phyloP scores from a whole-genome alignment of 2,888 invertebrate genomes.

The Bruchidius siliquastri region DNA sequence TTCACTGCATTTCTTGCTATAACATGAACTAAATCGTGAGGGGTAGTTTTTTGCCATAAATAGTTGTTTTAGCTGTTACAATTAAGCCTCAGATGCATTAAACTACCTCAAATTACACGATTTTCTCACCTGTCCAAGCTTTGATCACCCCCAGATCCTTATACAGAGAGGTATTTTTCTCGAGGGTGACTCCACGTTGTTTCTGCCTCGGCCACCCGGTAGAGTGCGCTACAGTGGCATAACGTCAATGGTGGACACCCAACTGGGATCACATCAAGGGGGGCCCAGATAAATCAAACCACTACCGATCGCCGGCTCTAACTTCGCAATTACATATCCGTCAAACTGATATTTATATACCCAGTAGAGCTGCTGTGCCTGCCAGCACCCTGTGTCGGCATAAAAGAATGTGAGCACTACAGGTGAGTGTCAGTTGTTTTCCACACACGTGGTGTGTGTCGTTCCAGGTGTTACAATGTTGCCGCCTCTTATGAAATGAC shows the following conservation, averaged over 20 bases:
- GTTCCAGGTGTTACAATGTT: not conserved
- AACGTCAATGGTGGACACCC: slow-evolving; percentile 36
- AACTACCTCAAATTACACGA: too few relatives aligned
- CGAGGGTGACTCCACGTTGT: too few relatives aligned
- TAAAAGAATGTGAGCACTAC: slow-evolving; percentile 20
- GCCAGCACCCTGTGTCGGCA: not conserved
- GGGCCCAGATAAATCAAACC: slow-evolving; percentile 42
- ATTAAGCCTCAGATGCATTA: too few relatives aligned
- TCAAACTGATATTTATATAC: slow-evolving; percentile 42
- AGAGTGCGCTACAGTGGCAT: slow-evolving; percentile 23
- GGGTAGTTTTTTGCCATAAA: too few relatives aligned
- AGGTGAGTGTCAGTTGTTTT: slow-evolving; percentile 25
- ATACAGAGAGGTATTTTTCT: too few relatives aligned
- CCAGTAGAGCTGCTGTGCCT: not conserved
- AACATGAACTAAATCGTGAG: too few relatives aligned
- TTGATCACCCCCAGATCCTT: too few relatives aligned
- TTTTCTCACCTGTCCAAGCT: too few relatives aligned
- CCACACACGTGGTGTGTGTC: slow-evolving; percentile 10
- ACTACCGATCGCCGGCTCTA: slow-evolving; percentile 43
- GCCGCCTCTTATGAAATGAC: not conserved
- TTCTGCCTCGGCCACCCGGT: not conserved
- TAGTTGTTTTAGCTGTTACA: too few relatives aligned
- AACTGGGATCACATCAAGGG: slow-evolving; percentile 38
- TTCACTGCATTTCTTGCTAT: too few relatives aligned
- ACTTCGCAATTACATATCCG: slow-evolving; percentile 45